A percentile compares a stretch with the other conserved stretches of the same genome.
Conservation (phyloP, 2,888 invertebrate species). For the Darwinula stevensoni region DNA sequence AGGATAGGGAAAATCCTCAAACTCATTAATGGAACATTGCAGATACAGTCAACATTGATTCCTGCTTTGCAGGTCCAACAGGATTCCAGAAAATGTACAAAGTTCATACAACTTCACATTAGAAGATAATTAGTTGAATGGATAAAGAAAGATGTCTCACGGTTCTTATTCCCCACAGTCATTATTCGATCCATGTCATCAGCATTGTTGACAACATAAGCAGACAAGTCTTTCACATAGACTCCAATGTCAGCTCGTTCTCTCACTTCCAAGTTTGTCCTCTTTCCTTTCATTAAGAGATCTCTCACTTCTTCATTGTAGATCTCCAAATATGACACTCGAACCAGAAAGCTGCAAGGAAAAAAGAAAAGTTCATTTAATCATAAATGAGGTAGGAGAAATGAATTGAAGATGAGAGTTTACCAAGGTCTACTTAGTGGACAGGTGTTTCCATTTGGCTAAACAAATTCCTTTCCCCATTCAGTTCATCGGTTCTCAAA, state of each 20-base stretch:
- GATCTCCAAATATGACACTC: constrained; percentile 92
- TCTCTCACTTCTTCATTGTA: constrained; percentile 98
- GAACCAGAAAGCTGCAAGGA: constrained; percentile 52
- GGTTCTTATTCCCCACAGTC: constrained; percentile 83
- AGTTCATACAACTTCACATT: too few relatives aligned
- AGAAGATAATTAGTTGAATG: too few relatives aligned
- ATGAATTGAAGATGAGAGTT: too few relatives aligned
- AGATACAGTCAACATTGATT: too few relatives aligned
- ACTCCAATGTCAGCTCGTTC: constrained; percentile 89
- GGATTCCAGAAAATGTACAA: too few relatives aligned
- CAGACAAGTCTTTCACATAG: constrained; percentile 86
- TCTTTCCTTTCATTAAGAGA: constrained; percentile 60
- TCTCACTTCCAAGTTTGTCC: constrained; percentile 58
- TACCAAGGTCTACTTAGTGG: too few relatives aligned
- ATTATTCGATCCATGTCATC: constrained; percentile 81
- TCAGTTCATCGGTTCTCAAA: too few relatives aligned
- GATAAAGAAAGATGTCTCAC: constrained; percentile 21
- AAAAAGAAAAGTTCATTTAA: constrained; percentile 4
- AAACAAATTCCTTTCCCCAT: too few relatives aligned
- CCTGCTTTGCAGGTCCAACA: too few relatives aligned
- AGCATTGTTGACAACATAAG: constrained; percentile 90
- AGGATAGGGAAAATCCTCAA: too few relatives aligned
- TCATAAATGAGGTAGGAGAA: not conserved
- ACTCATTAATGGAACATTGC: too few relatives aligned
- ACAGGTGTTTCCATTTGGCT: too few relatives aligned